Conservation (phyloP, 1,140 invertebrate species). For the Copidosoma floridanum region DNA sequence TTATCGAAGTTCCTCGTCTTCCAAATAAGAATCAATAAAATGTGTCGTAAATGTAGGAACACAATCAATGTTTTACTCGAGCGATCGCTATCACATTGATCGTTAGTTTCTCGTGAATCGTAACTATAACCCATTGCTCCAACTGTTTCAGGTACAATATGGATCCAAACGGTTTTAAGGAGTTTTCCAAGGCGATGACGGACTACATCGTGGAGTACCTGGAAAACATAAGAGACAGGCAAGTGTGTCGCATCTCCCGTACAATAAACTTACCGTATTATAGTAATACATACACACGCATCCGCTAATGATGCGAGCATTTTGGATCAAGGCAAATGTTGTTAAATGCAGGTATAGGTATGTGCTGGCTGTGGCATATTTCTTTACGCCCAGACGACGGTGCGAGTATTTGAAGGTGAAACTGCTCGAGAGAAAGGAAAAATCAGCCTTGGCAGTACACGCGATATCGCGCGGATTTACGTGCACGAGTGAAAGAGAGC, state of each 20-base stretch:
- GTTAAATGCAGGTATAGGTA: too few species aligned
- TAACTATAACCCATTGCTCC: too few species aligned
- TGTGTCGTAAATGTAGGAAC: too few species aligned
- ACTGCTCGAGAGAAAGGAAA: constrained; percentile 21
- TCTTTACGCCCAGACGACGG: too few species aligned
- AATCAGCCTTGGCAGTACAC: constrained; percentile 19
- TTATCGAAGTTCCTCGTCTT: too few species aligned
- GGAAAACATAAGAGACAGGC: constrained; percentile 82
- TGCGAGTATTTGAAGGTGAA: constrained; percentile 17
- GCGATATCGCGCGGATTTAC: background rate
- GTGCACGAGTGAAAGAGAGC: too few species aligned
- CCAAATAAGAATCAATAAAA: too few species aligned
- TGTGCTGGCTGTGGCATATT: too few species aligned
- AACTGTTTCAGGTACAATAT: constrained; percentile 58
- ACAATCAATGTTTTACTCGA: too few species aligned
- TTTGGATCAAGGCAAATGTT: constrained; percentile 15
- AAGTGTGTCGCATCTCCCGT: constrained; percentile 29
- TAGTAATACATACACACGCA: background rate
- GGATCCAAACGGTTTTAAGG: constrained; percentile 75
- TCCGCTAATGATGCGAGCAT: constrained; percentile 10
- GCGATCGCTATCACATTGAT: too few species aligned
- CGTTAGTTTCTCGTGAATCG: too few species aligned
- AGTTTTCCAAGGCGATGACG: constrained; percentile 77
- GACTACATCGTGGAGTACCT: constrained; percentile 81
- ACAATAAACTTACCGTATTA: background rate